Conservation (phyloP, 2,113 vertebrate species). For the Tyrannus savana region DNA sequence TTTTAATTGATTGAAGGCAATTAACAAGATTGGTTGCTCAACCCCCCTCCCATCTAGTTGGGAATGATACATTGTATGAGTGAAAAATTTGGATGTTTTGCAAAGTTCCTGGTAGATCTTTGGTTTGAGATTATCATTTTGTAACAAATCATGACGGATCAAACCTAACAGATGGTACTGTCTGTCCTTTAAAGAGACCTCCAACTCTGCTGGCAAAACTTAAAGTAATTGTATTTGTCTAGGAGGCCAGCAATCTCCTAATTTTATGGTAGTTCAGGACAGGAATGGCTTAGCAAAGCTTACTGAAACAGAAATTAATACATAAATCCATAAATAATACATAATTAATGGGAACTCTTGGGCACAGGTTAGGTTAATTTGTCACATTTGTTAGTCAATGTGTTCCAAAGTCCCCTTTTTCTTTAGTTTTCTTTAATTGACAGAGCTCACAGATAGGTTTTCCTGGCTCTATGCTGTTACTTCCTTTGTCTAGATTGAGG, state of each 20-base stretch:
- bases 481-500: background rate
- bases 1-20: background rate
- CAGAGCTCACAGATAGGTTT: background rate
- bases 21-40: background rate
- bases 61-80: background rate
- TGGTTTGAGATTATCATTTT: background rate
- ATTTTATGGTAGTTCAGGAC: background rate
- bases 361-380: background rate
- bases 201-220: background rate
- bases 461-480: background rate
- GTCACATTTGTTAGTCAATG: background rate
- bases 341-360: background rate
- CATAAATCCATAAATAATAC: background rate
- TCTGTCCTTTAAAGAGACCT: background rate
- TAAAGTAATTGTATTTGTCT: background rate
- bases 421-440: background rate
- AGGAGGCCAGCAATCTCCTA: background rate
- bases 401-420: background rate
- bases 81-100: background rate
- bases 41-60: background rate
- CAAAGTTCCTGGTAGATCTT: background rate
- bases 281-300: background rate
- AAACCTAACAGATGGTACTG: background rate
- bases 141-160: background rate
- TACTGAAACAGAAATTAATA: background rate